Evolutionary conservation across 2,113 vertebrate species (phyloP), one percentile per base, ranked within the genome.

Genomic region (Leiothrix lutea): DNA sequence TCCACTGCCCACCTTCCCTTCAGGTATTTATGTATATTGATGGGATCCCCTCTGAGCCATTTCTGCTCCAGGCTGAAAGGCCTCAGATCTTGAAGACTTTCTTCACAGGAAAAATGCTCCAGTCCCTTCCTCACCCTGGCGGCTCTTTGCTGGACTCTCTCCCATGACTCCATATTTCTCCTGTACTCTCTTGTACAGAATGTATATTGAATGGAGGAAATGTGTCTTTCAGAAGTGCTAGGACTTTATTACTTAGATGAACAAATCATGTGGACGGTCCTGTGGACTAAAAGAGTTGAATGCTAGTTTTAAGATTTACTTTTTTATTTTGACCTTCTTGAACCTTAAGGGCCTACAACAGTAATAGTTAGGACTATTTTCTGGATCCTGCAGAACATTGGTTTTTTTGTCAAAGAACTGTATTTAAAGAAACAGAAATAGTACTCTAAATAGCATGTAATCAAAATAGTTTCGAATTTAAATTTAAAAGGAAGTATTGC

Each of bases 71-170:
- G 29, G 17, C 33, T 70, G 47, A 60, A 31, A 28, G 18, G 24
- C 40, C 18, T 21, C 21, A 56, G 23, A 3, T 67, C 20, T 64
- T 0, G 0, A 14, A 88, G 47, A 12, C 11, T 45, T 21, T 40
- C 26, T n/a, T 71, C 13, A 31, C 7, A 54, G 16, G 53, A 33
- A 24, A 45, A 38, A 28, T 60, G 35, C 14, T 79, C 17, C 35
- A 24, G 45, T 44, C 20, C 12, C 19, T 93, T 72, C 29, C 28
- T 50, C 21, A 10, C 16, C 44, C 33, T 38, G 5, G 5, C 25
- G 23, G 14, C 48, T 47, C 12, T 64, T 42, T 45, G 21, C 35
- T 80, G 71, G 44, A 47, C 16, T 42, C 15, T 75, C 19, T 64
- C 35, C 40, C 23, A 5, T 28, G 8, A 58, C 4, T 33, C 42